These are phyloP conservation scores for Trochalopteron elliotii DNA, from an alignment of 2,113 vertebrate genomes.

Conservation along the genomic window DNA sequence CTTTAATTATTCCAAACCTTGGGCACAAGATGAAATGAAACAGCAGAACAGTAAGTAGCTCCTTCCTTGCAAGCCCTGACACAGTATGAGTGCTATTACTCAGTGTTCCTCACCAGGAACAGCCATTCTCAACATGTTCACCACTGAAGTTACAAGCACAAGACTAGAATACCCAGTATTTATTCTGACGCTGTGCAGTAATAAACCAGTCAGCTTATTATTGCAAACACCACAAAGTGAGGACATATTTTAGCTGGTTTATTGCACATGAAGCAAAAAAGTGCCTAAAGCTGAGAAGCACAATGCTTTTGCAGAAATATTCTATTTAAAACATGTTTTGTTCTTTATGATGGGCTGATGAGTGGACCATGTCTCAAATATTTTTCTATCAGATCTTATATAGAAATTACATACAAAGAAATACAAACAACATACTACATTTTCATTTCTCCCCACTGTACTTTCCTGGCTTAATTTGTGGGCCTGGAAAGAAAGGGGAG, in stretches of 20 bases:
- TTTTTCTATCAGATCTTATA: not conserved
- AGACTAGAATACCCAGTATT: not conserved
- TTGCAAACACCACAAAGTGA: not conserved
- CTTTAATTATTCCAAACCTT: conserved; percentile 55
- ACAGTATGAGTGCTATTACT: conserved; percentile 33
- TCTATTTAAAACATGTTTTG: not conserved
- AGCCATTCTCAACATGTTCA: conserved; percentile 32
- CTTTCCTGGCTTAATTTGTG: not conserved
- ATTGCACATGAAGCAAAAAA: not conserved
- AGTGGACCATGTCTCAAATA: not conserved
- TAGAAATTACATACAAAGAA: not conserved
- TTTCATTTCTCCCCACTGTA: not conserved
- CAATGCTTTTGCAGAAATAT: not conserved
- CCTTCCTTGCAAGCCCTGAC: conserved; percentile 37
- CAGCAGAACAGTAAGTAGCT: not conserved
- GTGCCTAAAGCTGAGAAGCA: not conserved
- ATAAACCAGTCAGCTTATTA: not conserved
- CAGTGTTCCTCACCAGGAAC: conserved; percentile 34
- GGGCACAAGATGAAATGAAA: conserved; percentile 60
- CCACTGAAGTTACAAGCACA: not conserved
- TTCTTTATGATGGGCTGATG: not conserved
- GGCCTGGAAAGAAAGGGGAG: not conserved
- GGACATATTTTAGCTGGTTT: not conserved
- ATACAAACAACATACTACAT: not conserved
- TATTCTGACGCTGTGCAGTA: not conserved